Conservation (phyloP, 2,113 vertebrate species). For the Natator depressus region DNA sequence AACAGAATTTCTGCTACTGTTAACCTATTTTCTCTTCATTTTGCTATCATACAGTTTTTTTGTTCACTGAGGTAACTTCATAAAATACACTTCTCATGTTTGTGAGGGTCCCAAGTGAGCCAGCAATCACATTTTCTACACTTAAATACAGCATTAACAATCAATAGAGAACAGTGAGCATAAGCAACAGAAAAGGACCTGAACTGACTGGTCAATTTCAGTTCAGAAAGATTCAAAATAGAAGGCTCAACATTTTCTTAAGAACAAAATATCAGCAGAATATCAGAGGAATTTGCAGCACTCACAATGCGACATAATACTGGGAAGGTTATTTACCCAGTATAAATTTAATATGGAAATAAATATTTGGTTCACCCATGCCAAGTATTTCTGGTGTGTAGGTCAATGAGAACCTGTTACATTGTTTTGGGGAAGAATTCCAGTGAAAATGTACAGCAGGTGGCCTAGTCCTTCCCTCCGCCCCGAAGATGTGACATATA, state of each 20-base stretch:
- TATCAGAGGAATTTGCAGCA: not conserved
- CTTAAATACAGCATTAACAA: accelerated
- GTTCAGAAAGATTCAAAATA: not conserved
- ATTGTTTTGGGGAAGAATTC: accelerated
- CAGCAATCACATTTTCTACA: not conserved
- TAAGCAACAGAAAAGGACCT: not conserved
- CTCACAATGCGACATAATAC: accelerated
- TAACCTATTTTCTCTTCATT: not conserved
- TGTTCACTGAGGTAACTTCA: not conserved
- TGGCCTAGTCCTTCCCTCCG: not conserved
- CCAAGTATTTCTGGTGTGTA: not conserved
- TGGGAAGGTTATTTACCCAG: not conserved
- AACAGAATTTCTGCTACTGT: not conserved
- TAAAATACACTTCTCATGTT: not conserved
- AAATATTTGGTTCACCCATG: not conserved
- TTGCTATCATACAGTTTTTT: not conserved
- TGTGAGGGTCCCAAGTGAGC: accelerated
- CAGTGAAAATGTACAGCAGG: not conserved
- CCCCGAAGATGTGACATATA: accelerated
- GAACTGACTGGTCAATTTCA: not conserved
- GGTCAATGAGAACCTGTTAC: not conserved
- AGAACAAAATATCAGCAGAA: too few relatives aligned
- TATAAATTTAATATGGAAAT: not conserved
- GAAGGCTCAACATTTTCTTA: too few relatives aligned
- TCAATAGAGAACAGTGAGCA: not conserved